Evolutionary conservation across 2,888 invertebrate species (phyloP), one percentile per base, ranked within the genome.

Genomic region (Drosophila lacicola): DNA sequence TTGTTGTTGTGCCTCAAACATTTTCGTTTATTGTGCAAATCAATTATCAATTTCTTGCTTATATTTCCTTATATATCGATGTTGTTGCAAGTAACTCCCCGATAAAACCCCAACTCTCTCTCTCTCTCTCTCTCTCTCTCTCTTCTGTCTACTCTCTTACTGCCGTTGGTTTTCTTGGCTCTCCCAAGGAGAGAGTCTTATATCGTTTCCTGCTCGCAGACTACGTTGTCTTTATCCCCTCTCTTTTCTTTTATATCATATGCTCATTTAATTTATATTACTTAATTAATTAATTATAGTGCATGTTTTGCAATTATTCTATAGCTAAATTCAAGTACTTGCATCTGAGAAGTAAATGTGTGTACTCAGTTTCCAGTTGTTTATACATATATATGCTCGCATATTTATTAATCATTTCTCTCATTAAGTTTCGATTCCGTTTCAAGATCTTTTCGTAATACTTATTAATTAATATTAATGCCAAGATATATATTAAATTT

Each of bases 301-400:
- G 84, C 74, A 70, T 80, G 68, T 25, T 44, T 47, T 45, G 41
- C 42, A 41, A 4, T 6, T 21, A 6, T 29, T 54, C 5, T 11
- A 10, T 36, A 33, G 41, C 17, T 5, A 39, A n/a, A 29, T 51
- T 51, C 10, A 45, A 61, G 45, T 64, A 58, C 57, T 62, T 82
- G 66, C 74, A 79, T 66, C 61, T 42, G 25, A 62, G 45, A 73
- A 78, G 87, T 88, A 83, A 86, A 88, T 90, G 88, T 88, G 85
- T 88, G 89, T 84, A 86, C 82, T 87, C 90, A 79, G 75, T 82
- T 88, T 71, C 66, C 67, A 68, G 66, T 74, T 51, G 39, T 49
- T 46, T 25, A n/a, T n/a, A n/a, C n/a, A n/a, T n/a, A n/a, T n/a
- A 42, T 54, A 33, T 53, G 41, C 19, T 58, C 39, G 29, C 39